Evolutionary conservation across 2,797 vertebrate species (phyloP).

Genomic region (Allobates femoralis): DNA sequence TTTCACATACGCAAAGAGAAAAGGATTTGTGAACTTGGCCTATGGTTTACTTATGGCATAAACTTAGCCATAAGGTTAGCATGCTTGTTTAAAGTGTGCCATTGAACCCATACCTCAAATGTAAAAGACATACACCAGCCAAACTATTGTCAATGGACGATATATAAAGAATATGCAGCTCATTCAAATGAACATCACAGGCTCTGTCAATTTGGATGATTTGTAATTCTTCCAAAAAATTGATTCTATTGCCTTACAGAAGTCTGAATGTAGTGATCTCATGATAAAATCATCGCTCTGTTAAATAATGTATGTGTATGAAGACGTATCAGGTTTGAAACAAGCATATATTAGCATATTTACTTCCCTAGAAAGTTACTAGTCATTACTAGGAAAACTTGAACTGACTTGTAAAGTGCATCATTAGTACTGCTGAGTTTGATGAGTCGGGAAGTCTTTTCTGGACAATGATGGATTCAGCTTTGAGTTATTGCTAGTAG

Average conservation of each 20-base stretch:
- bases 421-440: constrained; percentile 46
- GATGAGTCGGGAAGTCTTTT: constrained; percentile 40
- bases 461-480: constrained; percentile 49
- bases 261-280: background rate
- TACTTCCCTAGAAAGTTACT: constrained; percentile 21
- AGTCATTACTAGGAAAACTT: constrained; percentile 22
- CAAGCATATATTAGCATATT: background rate
- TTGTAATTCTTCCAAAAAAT: background rate
- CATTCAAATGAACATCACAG: background rate
- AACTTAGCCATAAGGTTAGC: no score
- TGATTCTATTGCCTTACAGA: background rate
- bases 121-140: no score
- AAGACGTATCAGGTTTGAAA: no score
- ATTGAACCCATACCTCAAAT: no score
- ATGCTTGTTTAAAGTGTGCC: no score
- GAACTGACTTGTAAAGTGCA: constrained; percentile 49
- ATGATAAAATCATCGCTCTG: background rate
- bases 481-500: constrained; percentile 28
- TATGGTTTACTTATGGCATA: no score
- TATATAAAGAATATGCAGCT: no score
- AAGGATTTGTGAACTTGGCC: no score
- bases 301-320: background rate
- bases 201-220: background rate
- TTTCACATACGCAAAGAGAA: no score
- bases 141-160: no score